A percentile compares a stretch with the other conserved stretches of the same genome.
These are phyloP conservation scores for Gadopsis marmoratus DNA, from an alignment of 2,797 vertebrate genomes.

Conservation along the genomic window DNA sequence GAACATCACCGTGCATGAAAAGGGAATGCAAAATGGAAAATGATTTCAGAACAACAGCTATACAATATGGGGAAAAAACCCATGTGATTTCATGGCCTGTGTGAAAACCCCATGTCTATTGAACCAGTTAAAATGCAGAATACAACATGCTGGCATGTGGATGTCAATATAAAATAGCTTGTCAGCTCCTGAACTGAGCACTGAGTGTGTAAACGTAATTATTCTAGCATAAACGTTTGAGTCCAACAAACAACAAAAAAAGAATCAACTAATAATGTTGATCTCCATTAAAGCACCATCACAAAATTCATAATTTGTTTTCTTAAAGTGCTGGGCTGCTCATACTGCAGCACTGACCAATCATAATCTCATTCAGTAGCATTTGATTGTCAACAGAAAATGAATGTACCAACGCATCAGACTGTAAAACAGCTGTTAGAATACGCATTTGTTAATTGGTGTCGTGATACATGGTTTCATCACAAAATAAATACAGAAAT, in stretches of 20 bases:
- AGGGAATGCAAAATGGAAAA: conserved; percentile 76
- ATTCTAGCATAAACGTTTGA: conserved; percentile 43
- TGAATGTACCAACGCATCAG: conserved; percentile 45
- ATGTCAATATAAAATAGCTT: conserved; percentile 42
- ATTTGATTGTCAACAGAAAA: conserved; percentile 56
- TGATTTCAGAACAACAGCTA: conserved; percentile 31
- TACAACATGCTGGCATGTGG: conserved; percentile 47
- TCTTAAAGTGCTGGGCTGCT: conserved; percentile 76
- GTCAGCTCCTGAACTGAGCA: conserved; percentile 51
- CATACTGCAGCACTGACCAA: conserved; percentile 40
- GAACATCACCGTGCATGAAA: conserved; percentile 37
- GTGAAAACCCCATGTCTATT: conserved; percentile 23
- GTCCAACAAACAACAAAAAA: conserved; percentile 35
- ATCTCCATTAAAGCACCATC: conserved; percentile 65
- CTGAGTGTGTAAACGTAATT: conserved; percentile 57
- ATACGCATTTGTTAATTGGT: conserved; percentile 53
- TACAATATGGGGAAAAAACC: conserved; percentile 18
- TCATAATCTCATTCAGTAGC: conserved; percentile 63
- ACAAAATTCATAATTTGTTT: conserved; percentile 55
- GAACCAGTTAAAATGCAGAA: conserved; percentile 43
- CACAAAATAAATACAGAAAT: conserved; percentile 83
- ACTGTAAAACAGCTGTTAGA: conserved; percentile 43
- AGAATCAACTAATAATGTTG: conserved; percentile 37
- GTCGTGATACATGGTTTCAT: conserved; percentile 53
- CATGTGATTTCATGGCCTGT: conserved; percentile 22